phyloP scores from a whole-genome alignment of 2,888 invertebrate genomes.

The Xestoiulus laeticollis region DNA sequence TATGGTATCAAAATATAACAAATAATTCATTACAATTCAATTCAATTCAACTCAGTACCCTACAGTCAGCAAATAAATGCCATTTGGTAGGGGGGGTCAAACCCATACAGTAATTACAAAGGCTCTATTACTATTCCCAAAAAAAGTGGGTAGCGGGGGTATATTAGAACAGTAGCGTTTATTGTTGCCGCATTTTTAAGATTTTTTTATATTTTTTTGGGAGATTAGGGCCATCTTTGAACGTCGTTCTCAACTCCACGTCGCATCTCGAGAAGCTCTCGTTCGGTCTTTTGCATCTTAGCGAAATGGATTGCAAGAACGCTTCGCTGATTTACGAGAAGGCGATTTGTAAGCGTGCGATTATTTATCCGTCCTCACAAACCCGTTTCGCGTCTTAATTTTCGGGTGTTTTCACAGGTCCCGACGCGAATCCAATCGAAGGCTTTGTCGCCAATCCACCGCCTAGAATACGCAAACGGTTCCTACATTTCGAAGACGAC shows the following conservation, averaged over 20 bases:
- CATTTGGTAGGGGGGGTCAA: no score
- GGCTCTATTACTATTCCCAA: no score
- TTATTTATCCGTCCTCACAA: background rate
- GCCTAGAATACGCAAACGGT: conserved; percentile 22
- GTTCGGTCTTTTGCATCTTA: conserved; percentile 38
- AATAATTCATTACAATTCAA: no score
- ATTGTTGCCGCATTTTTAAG: no score
- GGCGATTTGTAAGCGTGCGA: background rate
- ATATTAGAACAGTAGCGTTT: no score
- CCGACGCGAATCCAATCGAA: background rate
- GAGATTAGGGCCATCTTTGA: conserved; percentile 34
- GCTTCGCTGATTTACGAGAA: conserved; percentile 3
- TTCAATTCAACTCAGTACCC: no score
- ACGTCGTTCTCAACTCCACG: conserved; percentile 35
- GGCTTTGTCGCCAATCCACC: background rate
- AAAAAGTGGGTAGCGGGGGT: no score
- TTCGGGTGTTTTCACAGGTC: background rate
- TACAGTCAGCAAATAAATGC: no score
- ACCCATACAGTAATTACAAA: no score
- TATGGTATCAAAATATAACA: no score
- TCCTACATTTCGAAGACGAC: conserved; percentile 43
- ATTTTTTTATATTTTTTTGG: no score
- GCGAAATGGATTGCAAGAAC: conserved; percentile 25
- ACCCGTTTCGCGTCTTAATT: background rate
- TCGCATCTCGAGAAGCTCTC: conserved; percentile 49